These are phyloP conservation scores for Glyptemys insculpta DNA, from an alignment of 2,797 vertebrate species.

Conservation along the genomic window DNA sequence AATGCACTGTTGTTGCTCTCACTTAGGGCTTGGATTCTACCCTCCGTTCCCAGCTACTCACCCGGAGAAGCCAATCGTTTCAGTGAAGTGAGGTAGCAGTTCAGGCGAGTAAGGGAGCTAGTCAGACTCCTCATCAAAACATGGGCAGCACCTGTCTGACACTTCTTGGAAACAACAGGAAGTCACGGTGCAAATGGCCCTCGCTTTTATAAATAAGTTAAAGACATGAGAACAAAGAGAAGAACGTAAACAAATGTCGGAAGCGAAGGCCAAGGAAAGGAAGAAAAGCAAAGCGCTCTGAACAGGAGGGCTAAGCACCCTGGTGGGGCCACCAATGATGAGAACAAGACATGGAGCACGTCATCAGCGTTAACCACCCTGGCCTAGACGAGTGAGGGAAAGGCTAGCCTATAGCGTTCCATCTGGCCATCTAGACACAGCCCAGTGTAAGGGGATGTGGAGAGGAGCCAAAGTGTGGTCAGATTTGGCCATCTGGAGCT, in stretches of 20 bases:
- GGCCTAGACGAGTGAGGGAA: not conserved
- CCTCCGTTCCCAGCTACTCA: not conserved
- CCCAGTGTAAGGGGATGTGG: not conserved
- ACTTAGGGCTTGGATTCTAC: not conserved
- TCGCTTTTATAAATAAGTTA: not conserved
- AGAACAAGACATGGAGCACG: not conserved
- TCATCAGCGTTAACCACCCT: not conserved
- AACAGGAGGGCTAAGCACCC: not conserved
- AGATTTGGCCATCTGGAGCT: not conserved
- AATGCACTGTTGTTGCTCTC: not conserved
- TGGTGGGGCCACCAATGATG: not conserved
- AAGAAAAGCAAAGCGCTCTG: not conserved
- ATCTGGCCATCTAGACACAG: not conserved
- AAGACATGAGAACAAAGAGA: not conserved
- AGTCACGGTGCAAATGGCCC: not conserved
- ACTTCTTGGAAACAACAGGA: not conserved
- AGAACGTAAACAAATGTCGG: not conserved
- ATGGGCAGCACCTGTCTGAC: not conserved
- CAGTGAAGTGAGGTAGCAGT: not conserved
- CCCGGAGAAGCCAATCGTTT: not conserved
- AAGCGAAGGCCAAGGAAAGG: not conserved
- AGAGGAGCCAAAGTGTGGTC: not conserved
- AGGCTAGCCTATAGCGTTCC: not conserved
- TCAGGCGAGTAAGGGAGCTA: not conserved
- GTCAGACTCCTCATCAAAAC: not conserved